These are phyloP conservation scores for Sinodicranocentrus sp. DNA, from an alignment of 2,888 invertebrate species.

Conservation along the genomic window DNA sequence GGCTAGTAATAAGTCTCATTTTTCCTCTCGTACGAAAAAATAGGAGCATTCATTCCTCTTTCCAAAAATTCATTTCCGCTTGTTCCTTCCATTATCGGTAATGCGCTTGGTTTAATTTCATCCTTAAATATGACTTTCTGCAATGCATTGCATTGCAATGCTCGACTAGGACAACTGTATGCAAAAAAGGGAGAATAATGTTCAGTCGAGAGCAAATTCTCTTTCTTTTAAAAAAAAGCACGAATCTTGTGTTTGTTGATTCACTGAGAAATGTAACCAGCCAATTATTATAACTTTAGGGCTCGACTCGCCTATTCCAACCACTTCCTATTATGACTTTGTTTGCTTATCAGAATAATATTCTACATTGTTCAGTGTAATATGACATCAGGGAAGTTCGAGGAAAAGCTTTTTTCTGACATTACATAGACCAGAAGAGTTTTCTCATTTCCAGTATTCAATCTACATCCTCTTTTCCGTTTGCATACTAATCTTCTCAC, in stretches of 20 bases:
- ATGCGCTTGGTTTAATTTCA: not conserved
- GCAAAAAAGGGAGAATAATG: too few species aligned
- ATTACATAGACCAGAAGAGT: not conserved
- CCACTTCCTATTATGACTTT: not conserved
- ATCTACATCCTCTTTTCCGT: not conserved
- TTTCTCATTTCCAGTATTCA: not conserved
- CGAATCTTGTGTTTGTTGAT: not conserved
- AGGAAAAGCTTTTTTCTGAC: not conserved
- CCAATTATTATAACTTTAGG: slow-evolving; percentile 16
- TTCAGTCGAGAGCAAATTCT: not conserved
- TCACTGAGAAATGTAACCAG: not conserved
- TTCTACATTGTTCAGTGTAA: not conserved
- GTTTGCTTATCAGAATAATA: too few species aligned
- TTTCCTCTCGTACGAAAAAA: not conserved
- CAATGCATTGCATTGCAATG: too few species aligned
- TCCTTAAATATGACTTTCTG: too few species aligned
- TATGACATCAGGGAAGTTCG: not conserved
- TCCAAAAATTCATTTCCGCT: not conserved
- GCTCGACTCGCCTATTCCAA: not conserved
- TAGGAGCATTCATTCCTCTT: not conserved
- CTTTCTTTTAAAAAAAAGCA: not conserved
- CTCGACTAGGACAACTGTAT: too few species aligned
- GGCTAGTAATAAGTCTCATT: not conserved
- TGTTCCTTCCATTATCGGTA: not conserved
- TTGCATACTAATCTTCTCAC: slow-evolving; percentile 1